Evolutionary conservation across 2,888 invertebrate species (phyloP).

Genomic region (Coelogynopora nodosa): DNA sequence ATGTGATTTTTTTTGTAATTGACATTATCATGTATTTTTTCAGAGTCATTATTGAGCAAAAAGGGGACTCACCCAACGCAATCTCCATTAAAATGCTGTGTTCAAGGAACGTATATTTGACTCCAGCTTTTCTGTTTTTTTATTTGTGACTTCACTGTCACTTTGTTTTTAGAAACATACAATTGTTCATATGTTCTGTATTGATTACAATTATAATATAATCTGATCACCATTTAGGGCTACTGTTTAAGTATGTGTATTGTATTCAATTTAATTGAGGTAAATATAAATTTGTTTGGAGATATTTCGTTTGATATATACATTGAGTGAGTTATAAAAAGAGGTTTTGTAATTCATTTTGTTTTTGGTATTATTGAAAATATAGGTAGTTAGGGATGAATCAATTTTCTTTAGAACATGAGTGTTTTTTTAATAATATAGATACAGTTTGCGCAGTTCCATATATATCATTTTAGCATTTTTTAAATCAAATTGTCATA

Average conservation of each 20-base stretch:
- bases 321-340: too few relatives aligned
- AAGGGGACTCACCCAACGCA: not conserved
- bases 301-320: too few relatives aligned
- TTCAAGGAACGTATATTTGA: not conserved
- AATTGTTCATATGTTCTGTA: not conserved
- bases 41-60: not conserved
- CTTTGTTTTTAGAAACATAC: not conserved
- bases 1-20: too few relatives aligned
- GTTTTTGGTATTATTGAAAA: too few relatives aligned
- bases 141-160: not conserved
- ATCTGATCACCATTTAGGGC: not conserved
- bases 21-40: too few relatives aligned
- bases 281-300: slow-evolving; percentile 2
- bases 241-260: not conserved
- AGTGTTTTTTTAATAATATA: too few relatives aligned
- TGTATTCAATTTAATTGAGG: not conserved
- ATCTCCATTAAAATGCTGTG: not conserved
- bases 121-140: not conserved
- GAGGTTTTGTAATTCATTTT: too few relatives aligned
- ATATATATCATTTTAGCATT: too few relatives aligned
- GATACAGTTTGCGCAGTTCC: too few relatives aligned
- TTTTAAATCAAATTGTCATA: too few relatives aligned
- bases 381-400: too few relatives aligned
- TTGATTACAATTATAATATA: not conserved
- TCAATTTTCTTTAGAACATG: too few relatives aligned